Evolutionary conservation across 2,113 vertebrate genomes (phyloP).

Genomic region (Setophaga kirtlandii): DNA sequence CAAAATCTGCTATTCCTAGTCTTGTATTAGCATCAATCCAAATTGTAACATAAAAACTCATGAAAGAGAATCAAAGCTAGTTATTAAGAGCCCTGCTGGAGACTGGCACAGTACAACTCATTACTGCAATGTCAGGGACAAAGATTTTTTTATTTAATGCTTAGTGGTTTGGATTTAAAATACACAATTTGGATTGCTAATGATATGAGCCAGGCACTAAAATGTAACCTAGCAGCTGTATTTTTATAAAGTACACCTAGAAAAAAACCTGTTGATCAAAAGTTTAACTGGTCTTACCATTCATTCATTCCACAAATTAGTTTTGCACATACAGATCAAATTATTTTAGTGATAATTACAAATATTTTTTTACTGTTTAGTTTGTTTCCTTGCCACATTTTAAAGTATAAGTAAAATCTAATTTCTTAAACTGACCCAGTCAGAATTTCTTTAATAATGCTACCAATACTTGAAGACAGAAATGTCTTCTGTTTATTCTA

Average conservation of each 20-base stretch:
- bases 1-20: conserved; percentile 19
- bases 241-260: not conserved
- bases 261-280: not conserved
- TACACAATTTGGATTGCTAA: not conserved
- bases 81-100: not conserved
- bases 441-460: not conserved
- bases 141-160: not conserved
- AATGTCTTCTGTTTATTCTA: not conserved
- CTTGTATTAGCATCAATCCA: not conserved
- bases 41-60: not conserved
- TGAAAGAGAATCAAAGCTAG: conserved; percentile 14
- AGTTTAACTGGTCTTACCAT: not conserved
- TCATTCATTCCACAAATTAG: not conserved
- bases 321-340: not conserved
- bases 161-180: not conserved
- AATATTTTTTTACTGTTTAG: not conserved
- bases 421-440: not conserved
- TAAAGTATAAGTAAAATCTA: not conserved
- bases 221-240: not conserved
- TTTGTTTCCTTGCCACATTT: not conserved
- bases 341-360: not conserved
- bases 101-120: not conserved
- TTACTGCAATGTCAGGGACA: not conserved
- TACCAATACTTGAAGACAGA: not conserved
- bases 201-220: not conserved